Conservation (phyloP, 2,797 vertebrate species). For the Hemibagrus guttatus region DNA sequence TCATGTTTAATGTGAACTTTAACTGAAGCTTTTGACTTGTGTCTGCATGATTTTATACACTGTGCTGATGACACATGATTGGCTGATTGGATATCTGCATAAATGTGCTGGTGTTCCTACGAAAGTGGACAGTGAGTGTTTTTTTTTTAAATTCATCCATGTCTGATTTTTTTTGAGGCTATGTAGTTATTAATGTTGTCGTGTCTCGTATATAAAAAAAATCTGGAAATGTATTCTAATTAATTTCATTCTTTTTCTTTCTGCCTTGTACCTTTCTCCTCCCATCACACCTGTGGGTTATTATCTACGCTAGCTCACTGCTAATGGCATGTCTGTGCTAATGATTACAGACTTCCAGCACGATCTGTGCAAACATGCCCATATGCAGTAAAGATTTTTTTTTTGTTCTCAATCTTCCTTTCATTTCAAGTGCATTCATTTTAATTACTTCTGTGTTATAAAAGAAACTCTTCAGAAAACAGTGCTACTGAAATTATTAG, state of each 20-base stretch:
- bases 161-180: neutral
- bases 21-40: neutral
- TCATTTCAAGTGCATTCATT: slow-evolving; percentile 14
- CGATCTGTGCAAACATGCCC: slow-evolving; percentile 13
- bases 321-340: slow-evolving; percentile 45
- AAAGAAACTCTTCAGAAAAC: neutral
- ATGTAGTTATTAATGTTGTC: neutral
- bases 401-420: neutral
- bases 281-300: slow-evolving; percentile 52
- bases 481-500: neutral
- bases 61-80: neutral
- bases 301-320: slow-evolving; percentile 55
- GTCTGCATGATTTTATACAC: neutral
- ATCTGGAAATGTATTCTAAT: neutral
- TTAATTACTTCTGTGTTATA: neutral
- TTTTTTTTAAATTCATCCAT: neutral
- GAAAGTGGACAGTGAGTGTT: too few relatives aligned
- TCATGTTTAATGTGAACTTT: neutral
- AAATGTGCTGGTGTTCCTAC: too few relatives aligned
- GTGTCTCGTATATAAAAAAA: neutral
- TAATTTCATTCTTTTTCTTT: neutral
- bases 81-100: neutral
- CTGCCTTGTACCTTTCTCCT: slow-evolving; percentile 6
- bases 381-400: neutral
- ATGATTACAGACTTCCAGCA: slow-evolving; percentile 39